phyloP scores from a whole-genome alignment of 30 jellyfish, hydroid and myxozoan species.

The Morbakka virulenta region DNA sequence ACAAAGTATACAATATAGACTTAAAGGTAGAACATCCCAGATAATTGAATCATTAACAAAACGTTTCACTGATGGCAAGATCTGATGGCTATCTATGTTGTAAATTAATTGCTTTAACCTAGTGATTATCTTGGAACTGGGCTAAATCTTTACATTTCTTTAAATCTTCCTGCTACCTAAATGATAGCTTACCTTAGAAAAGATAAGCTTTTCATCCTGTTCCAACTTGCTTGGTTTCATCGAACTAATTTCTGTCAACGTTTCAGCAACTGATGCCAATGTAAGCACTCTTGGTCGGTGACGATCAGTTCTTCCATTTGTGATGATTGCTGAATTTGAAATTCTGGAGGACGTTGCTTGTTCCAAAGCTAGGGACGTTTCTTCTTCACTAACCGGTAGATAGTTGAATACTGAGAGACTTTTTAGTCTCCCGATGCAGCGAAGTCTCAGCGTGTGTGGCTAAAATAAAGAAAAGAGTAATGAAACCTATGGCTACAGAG shows the following conservation, averaged over 20 bases:
- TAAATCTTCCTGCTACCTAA: no score
- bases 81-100: no score
- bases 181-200: slow-evolving; percentile 62
- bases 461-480: not conserved
- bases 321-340: slow-evolving; percentile 71
- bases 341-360: slow-evolving; percentile 84
- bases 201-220: slow-evolving; percentile 77
- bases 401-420: slow-evolving; percentile 52
- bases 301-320: slow-evolving; percentile 75
- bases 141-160: no score
- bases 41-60: no score
- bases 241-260: slow-evolving; percentile 40
- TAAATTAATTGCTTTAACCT: no score
- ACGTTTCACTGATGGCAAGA: no score
- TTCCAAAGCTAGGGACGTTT: slow-evolving; percentile 64
- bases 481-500: no score
- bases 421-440: slow-evolving; percentile 88
- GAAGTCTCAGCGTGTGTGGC: slow-evolving; percentile 75
- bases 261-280: slow-evolving; percentile 46
- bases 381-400: slow-evolving; percentile 77
- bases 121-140: no score
- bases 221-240: slow-evolving; percentile 51
- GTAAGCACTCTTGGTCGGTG: slow-evolving; percentile 55
- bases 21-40: no score
- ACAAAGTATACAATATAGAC: no score